A percentile compares a stretch with the other conserved stretches of the same genome.
phyloP scores from a whole-genome alignment of 2,888 invertebrate genomes.

The Coecobrya sp. region DNA sequence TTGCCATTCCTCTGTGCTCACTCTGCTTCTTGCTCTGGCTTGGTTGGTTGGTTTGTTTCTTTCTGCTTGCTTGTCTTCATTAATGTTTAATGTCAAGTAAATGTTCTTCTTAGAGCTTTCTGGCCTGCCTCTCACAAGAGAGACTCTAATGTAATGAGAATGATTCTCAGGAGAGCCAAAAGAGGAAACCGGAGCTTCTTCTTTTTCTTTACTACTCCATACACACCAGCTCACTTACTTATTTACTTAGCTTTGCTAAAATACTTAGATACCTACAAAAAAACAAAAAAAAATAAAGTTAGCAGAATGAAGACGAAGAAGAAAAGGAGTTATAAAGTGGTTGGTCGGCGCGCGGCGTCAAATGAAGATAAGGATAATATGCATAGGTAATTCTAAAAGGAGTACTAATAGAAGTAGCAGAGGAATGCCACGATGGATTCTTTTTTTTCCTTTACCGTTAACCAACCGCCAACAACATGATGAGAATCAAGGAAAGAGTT shows the following conservation, averaged over 20 bases:
- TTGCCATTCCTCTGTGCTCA: not conserved
- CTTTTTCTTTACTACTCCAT: not conserved
- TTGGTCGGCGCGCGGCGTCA: too few relatives aligned
- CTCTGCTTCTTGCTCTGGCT: not conserved
- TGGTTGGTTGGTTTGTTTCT: not conserved
- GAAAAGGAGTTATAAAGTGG: not conserved
- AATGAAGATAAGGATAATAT: too few relatives aligned
- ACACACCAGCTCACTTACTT: not conserved
- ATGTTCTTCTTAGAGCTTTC: constrained; percentile 4
- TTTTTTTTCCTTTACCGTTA: too few relatives aligned
- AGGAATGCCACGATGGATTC: too few relatives aligned
- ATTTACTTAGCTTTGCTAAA: not conserved
- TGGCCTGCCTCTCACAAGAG: not conserved
- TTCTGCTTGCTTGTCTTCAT: constrained; percentile 55
- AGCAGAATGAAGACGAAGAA: not conserved
- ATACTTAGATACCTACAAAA: not conserved
- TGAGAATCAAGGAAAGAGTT: too few relatives aligned
- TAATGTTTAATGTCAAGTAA: constrained; percentile 76
- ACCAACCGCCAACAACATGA: too few relatives aligned
- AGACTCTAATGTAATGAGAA: constrained; percentile 73
- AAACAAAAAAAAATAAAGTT: not conserved
- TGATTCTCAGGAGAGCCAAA: constrained; percentile 65
- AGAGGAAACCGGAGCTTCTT: not conserved
- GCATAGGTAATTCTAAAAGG: too few relatives aligned
- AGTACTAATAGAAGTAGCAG: too few relatives aligned